A percentile compares a stretch with the other conserved stretches of the same genome.
These are phyloP conservation scores for Stenopsyche tienmushanensis DNA, from an alignment of 1,140 invertebrate genomes.

Conservation along the genomic window DNA sequence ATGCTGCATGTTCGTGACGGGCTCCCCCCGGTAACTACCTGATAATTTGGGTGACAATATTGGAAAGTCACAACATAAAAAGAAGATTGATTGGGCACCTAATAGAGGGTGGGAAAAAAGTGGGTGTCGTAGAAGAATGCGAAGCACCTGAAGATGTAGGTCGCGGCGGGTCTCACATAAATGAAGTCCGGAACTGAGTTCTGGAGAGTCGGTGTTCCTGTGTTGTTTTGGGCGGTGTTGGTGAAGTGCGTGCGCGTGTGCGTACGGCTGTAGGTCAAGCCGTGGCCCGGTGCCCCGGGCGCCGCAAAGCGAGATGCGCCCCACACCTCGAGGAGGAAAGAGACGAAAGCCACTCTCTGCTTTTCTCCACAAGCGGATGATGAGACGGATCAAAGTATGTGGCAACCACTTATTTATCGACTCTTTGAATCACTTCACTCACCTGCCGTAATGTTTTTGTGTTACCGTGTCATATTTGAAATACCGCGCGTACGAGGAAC, in stretches of 20 bases:
- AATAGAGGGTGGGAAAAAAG: too few relatives aligned
- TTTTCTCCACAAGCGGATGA: slow-evolving; percentile 7
- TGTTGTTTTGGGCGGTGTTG: background rate
- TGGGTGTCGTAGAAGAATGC: too few relatives aligned
- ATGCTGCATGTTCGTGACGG: too few relatives aligned
- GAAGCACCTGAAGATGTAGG: too few relatives aligned
- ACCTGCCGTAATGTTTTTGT: slow-evolving; percentile 23
- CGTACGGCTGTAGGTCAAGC: slow-evolving; percentile 16
- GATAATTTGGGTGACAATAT: too few relatives aligned
- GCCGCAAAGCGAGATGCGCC: background rate
- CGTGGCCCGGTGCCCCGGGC: slow-evolving; percentile 10
- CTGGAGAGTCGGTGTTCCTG: too few relatives aligned
- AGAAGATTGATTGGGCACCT: too few relatives aligned
- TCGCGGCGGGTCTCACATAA: too few relatives aligned
- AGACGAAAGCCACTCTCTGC: too few relatives aligned
- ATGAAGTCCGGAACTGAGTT: too few relatives aligned
- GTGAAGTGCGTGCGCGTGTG: background rate
- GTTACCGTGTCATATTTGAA: slow-evolving; percentile 25
- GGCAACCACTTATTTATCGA: slow-evolving; percentile 12
- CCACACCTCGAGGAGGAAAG: background rate
- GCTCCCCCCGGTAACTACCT: too few relatives aligned
- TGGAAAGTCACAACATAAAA: too few relatives aligned
- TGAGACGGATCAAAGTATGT: slow-evolving; percentile 11
- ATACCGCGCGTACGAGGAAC: background rate
- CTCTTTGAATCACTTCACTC: slow-evolving; percentile 19